Conservation (phyloP, 2,113 vertebrate genomes). For the Nesogale talazaci region DNA sequence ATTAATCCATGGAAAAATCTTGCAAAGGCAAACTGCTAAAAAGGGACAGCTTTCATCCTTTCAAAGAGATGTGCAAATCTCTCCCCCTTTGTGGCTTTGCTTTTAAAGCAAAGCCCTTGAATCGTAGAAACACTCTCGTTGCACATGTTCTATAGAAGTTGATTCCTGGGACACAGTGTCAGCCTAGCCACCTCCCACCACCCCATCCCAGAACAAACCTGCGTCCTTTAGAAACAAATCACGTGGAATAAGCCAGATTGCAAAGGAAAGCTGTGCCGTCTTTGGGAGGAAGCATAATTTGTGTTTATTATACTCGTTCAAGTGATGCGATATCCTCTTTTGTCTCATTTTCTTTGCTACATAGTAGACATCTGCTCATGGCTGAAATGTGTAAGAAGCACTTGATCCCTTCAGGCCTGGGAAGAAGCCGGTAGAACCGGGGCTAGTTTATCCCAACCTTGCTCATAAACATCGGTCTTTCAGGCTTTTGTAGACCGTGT, state of each 20-base stretch:
- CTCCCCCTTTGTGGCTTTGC: neutral
- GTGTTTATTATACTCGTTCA: constrained; percentile 62
- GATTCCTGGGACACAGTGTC: neutral
- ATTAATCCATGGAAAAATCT: neutral
- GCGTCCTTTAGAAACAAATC: constrained; percentile 62
- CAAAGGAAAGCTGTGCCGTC: neutral
- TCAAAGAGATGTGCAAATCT: neutral
- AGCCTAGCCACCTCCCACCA: neutral
- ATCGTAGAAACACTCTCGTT: neutral
- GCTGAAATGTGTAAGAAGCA: constrained; percentile 39
- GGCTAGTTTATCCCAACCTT: constrained; percentile 45
- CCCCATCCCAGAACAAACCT: constrained; percentile 38
- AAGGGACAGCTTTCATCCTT: neutral
- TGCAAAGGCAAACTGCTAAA: constrained; percentile 27
- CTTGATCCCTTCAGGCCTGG: constrained; percentile 34
- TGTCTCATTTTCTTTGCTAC: constrained; percentile 64
- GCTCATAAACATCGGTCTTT: neutral
- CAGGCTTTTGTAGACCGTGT: neutral
- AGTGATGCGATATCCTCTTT: constrained; percentile 52
- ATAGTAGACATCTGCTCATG: constrained; percentile 14
- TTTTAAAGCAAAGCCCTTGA: constrained; percentile 55
- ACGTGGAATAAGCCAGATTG: constrained; percentile 72
- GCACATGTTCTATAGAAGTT: neutral
- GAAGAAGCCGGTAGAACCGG: constrained; percentile 27
- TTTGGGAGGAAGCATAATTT: constrained; percentile 35